Evolutionary conservation across 1,140 invertebrate genomes (phyloP).

Genomic region (Cepaea nemoralis): DNA sequence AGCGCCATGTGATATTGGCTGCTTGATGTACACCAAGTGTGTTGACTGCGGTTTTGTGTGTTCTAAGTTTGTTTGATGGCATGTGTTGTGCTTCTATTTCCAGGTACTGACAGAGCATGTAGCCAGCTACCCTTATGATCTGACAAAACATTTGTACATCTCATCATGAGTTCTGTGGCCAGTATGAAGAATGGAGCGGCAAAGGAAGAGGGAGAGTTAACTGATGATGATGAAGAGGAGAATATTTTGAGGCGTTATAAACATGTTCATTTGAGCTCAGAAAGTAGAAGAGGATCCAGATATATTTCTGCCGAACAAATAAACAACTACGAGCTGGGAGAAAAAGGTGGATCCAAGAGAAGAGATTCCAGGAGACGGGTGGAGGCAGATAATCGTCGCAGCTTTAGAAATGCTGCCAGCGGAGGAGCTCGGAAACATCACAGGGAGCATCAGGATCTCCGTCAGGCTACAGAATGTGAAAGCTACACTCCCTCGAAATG

Average conservation of each 20-base stretch:
- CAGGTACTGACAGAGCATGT: no score
- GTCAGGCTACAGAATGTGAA: neutral
- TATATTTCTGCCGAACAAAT: neutral
- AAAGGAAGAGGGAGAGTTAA: slow-evolving; percentile 23
- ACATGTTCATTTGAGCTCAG: neutral
- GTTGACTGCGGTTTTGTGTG: no score
- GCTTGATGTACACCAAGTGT: no score
- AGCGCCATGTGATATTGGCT: no score
- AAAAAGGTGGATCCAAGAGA: neutral
- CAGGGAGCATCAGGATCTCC: neutral
- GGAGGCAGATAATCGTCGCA: neutral
- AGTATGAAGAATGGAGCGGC: slow-evolving; percentile 6
- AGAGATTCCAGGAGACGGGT: neutral
- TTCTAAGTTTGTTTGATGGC: no score
- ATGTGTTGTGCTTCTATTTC: no score
- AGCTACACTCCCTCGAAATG: neutral
- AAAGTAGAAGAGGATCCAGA: neutral
- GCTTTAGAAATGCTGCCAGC: neutral
- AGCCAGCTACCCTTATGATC: no score
- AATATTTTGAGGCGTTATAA: neutral
- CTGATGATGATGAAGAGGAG: slow-evolving; percentile 16
- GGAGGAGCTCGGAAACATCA: neutral
- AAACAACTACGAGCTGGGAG: neutral
- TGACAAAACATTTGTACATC: no score
- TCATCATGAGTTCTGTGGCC: neutral